Evolutionary conservation across 2,797 vertebrate species (phyloP).

Genomic region (Anguilla pacifica): DNA sequence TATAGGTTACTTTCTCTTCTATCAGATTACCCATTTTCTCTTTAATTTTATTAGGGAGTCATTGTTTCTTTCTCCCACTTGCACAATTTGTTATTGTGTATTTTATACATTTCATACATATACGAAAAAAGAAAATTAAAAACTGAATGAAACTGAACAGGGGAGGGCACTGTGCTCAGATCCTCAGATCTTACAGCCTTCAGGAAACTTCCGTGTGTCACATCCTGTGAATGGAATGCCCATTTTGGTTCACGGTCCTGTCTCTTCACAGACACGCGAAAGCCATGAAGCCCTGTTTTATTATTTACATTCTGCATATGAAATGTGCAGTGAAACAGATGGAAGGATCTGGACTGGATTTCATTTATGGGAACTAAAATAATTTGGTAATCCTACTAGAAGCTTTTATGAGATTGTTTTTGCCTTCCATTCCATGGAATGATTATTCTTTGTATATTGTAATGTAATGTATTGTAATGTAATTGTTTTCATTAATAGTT

Average conservation of each 20-base stretch:
- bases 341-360: neutral
- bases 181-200: neutral
- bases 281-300: neutral
- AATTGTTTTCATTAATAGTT: no score
- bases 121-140: neutral
- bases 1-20: no score
- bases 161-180: neutral
- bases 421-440: neutral
- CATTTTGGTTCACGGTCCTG: neutral
- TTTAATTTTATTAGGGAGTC: no score
- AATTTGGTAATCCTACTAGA: conserved; percentile 24
- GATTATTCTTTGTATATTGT: conserved; percentile 10
- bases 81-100: no score
- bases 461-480: no score
- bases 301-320: neutral
- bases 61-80: no score
- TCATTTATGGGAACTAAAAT: conserved; percentile 21
- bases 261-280: neutral
- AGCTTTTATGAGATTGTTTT: conserved; percentile 12
- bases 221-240: neutral
- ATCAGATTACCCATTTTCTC: no score
- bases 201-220: neutral
- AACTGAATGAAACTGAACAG: neutral
- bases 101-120: neutral
- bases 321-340: neutral